Base-by-base conservation (phyloP, 2,113 vertebrate species). In the Dendropsophus ebraccatus region DNA sequence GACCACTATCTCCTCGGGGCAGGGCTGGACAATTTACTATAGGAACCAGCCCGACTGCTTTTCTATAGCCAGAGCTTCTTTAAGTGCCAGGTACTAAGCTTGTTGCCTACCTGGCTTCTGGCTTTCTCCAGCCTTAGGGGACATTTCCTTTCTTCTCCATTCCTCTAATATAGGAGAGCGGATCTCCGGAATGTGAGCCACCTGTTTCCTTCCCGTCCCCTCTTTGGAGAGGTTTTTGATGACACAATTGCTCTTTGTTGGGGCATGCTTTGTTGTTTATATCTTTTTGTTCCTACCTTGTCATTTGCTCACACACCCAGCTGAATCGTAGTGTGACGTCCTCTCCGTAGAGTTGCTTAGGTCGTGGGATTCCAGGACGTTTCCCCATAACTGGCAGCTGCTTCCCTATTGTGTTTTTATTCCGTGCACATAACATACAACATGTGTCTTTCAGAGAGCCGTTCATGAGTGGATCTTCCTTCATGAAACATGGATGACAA, bases 401-500 rank as follows among this genome's bases (percentile, higher is more conserved):
- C n/a, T 47, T 5, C 25, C n/a, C 58, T 56, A 16, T 25, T 41
- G 3, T 41, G 41, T 41, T 3, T 41, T 41, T 41, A 1, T 49
- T 9, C 19, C 23, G 13, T n/a, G 49, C 23, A 30, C 32, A 30
- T 30, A 47, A 30, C 52, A 1, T 41, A 56, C 45, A 14, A 60
- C 21, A 4, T 47, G 10, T 76, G 2, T 84, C 37, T 75, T 96
- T 96, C 94, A 97, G 97, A 97, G 96, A 92, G 90, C 92, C 96
- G 96, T 97, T 97, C 96, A 98, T 97, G 97, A 96, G 92, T 95
- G 93, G 93, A 94, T 89, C 93, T 92, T 96, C 95, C 91, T 95
- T 96, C 94, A 96, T 96, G 96, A 96, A 96, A 96, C 95, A 99
- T 99, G 98, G 98, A 99, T 96, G 98, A 99, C 96, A 99, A 99